Base-by-base conservation (phyloP, 2,113 vertebrate species). In the Oncorhynchus keta region DNA sequence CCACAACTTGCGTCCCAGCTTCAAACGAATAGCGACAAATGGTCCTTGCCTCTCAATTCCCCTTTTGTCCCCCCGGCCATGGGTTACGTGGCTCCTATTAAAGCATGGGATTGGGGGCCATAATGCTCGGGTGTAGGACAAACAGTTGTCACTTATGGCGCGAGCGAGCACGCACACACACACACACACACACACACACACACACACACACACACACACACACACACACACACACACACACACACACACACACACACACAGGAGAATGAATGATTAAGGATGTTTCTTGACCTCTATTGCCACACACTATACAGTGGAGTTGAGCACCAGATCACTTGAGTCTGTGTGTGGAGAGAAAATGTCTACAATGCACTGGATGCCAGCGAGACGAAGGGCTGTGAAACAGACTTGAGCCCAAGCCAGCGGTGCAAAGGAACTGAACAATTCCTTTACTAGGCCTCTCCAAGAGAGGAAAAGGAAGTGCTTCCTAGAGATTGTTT, bases 11-110 rank as follows among this genome's bases (percentile, higher is more conserved):
- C 0, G 39, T 45, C 9, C 39, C 39, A 45, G 39, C 2, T 68
- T 73, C 62, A 71, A 77, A 77, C n/a, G 12, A 65, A 22, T 66
- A 65, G n/a, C 12, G 71, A 84, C 82, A 82, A 79, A 80, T 84
- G 82, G 26, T 30, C 28, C 59, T 14, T 69, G 45, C 51, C 49
- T 70, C 75, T 86, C 82, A 86, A 84, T 80, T 71, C 73, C 62
- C 77, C 82, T 77, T 84, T 84, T 86, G 84, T 86, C 55, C 11
- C 12, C 20, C 51, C 51, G 51, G 51, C 16, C 51, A 16, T 18
- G n/a, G 2, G 59, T 82, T 77, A 78, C 77, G 78, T 81, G 77
- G 72, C 61, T 73, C 72, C 55, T 59, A 82, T 81, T 82, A 86
- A 73, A 81, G 79, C 72, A 59, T 84, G 81, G 76, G 77, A 72